phyloP scores from a whole-genome alignment of 2,113 vertebrate species.

The Tautogolabrus adspersus region DNA sequence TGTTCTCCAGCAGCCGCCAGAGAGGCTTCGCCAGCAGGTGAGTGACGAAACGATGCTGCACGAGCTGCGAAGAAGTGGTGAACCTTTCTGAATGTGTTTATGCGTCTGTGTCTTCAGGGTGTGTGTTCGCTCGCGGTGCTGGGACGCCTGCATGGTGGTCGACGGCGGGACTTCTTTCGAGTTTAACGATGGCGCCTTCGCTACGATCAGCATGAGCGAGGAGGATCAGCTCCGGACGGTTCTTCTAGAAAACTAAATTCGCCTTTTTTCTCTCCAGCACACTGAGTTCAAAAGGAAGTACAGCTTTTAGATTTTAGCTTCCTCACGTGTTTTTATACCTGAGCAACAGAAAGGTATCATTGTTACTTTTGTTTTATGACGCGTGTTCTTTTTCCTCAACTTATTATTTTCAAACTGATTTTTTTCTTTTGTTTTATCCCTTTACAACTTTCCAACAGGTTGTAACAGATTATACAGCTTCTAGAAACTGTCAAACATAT shows the following conservation, averaged over 20 bases:
- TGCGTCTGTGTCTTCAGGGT: constrained; percentile 81
- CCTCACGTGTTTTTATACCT: constrained; percentile 21
- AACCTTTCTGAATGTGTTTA: neutral
- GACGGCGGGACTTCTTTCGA: constrained; percentile 97
- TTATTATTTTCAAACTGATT: neutral
- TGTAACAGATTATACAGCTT: neutral
- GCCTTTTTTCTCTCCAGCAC: neutral
- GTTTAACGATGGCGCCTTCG: constrained; percentile 97
- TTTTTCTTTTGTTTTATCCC: neutral
- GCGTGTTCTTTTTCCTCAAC: neutral
- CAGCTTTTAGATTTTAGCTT: neutral
- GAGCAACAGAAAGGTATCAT: neutral
- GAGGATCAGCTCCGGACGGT: constrained; percentile 94
- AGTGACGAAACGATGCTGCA: constrained; percentile 46
- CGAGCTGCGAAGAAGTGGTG: neutral
- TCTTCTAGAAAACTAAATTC: constrained; percentile 85
- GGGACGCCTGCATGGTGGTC: constrained; percentile 99
- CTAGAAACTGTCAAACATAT: neutral
- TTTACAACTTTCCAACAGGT: neutral
- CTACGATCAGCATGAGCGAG: constrained; percentile 89
- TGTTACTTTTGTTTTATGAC: constrained; percentile 12
- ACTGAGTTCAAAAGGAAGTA: neutral
- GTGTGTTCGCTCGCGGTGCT: constrained; percentile 94
- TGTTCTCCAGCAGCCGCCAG: constrained; percentile 93
- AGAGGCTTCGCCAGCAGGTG: constrained; percentile 95